Conservation (phyloP, 2,888 invertebrate species). For the Tipula lateralis region DNA sequence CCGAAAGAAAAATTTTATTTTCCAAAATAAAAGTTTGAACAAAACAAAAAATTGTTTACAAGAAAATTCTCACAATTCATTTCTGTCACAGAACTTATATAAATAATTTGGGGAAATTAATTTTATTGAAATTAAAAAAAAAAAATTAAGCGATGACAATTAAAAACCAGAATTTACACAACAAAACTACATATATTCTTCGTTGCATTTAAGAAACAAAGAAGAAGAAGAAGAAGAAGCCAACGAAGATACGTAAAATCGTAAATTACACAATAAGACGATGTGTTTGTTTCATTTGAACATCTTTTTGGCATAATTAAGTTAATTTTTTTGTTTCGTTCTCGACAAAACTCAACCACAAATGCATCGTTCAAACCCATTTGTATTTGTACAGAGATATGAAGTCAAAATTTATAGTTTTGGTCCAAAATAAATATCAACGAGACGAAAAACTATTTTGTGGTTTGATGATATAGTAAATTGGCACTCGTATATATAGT, state of each 20-base stretch:
- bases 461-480: background rate
- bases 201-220: background rate
- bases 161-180: background rate
- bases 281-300: background rate
- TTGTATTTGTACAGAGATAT: background rate
- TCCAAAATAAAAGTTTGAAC: background rate
- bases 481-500: background rate
- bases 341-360: background rate
- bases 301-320: background rate
- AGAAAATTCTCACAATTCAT: background rate
- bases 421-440: background rate
- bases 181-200: background rate
- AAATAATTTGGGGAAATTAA: background rate
- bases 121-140: background rate
- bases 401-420: background rate
- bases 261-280: background rate
- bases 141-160: background rate
- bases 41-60: background rate
- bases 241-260: background rate
- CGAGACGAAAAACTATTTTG: background rate
- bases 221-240: background rate
- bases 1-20: background rate
- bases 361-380: no score
- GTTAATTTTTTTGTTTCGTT: background rate
- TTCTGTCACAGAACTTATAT: background rate